Evolutionary conservation across 2,113 vertebrate species (phyloP), one percentile per base, ranked within the genome.

Genomic region (Lampris incognitus): DNA sequence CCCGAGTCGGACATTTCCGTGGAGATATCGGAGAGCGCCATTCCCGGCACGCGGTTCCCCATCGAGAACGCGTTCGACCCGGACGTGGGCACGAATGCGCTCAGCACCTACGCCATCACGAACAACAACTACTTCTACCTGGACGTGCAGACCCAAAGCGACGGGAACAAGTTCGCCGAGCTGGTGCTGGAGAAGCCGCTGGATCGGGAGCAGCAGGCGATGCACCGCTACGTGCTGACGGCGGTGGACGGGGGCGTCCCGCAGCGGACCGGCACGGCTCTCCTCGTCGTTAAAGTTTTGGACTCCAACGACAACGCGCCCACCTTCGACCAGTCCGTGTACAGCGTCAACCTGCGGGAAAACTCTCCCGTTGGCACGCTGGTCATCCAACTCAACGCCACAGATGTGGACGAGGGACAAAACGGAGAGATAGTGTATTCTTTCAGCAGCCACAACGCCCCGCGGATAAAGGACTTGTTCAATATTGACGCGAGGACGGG

Each of bases 301-400:
- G 98, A 99, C 91, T 99, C 98, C 37, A 99, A 99, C 41, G 98
- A 99, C 88, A 99, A 99, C 76, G 97, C 97, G 69, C 98, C 98
- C 74, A 95, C 96, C 59, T 99, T 99, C 76, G 97, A 97, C 76
- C 98, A 98, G 89, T 95, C 96, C 1, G 97, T 99, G 77, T 99
- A 99, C 92, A 96, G 95, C 0, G 96, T 98, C 7, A 96, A 95
- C 76, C 91, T 99, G 59, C 94, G 94, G 0, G 98, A 99, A 86
- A 98, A 98, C 92, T 96, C 97, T 9, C 97, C 97, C 0, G 93
- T 96, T 4, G 97, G 98, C 78, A 99, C 97, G 0, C 87, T 98
- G 37, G 95, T 99, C 54, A 95, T 99, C 46, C 96, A 98, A 89
- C 96, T 99, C 5, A 99, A 98, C 69, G 98, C 98, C 82, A 98